Conservation (phyloP, 2,888 invertebrate genomes). For the Elegia similella region DNA sequence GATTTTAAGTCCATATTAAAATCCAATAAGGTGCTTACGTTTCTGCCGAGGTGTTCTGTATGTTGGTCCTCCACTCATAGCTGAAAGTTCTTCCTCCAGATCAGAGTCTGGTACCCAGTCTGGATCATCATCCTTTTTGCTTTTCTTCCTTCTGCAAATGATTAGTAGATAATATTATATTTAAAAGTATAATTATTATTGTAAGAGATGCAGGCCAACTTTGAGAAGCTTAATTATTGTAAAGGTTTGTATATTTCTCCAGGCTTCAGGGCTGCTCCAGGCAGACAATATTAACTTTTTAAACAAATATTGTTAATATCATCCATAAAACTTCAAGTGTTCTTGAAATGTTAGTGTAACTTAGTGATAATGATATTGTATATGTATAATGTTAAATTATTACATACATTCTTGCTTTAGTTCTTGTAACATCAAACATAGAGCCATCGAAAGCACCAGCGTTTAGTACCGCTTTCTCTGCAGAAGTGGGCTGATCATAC, state of each 20-base stretch:
- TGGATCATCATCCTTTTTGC: conserved; percentile 72
- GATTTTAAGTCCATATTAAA: neutral
- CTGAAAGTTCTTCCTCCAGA: conserved; percentile 85
- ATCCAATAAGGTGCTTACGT: conserved; percentile 39
- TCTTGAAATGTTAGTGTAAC: too few species aligned
- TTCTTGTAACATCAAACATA: conserved; percentile 82
- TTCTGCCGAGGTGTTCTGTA: conserved; percentile 56
- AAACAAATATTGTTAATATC: too few species aligned
- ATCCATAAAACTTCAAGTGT: too few species aligned
- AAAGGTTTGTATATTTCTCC: too few species aligned
- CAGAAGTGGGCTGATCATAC: conserved; percentile 83
- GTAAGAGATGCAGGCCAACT: too few species aligned
- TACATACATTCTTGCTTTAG: conserved; percentile 70
- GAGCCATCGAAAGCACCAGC: conserved; percentile 83
- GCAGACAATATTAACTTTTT: too few species aligned
- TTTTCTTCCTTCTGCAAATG: conserved; percentile 51
- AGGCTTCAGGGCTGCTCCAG: too few species aligned
- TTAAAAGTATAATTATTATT: too few species aligned
- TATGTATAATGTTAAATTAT: neutral
- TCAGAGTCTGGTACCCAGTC: conserved; percentile 84
- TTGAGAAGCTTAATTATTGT: too few species aligned
- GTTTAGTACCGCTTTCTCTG: conserved; percentile 81
- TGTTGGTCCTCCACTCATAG: conserved; percentile 78
- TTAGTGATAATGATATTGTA: too few species aligned
- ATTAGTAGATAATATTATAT: neutral